A percentile compares a stretch with the other conserved stretches of the same genome.
These are phyloP conservation scores for Anodontia alba DNA, from an alignment of 2,888 invertebrate genomes.

Conservation along the genomic window DNA sequence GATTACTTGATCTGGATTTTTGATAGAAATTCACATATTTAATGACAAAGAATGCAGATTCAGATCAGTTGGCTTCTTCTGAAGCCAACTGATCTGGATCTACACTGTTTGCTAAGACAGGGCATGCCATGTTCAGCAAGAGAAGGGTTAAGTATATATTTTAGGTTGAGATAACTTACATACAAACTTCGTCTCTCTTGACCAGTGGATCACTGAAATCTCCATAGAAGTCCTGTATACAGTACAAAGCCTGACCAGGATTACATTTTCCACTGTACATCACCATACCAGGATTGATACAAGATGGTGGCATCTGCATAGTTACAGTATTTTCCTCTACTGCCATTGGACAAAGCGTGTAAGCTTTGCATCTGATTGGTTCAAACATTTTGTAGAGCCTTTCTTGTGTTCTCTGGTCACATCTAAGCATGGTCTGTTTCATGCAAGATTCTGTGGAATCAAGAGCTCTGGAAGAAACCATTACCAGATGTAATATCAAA, in stretches of 20 bases:
- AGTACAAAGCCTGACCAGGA: conserved; percentile 15
- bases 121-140: too few relatives aligned
- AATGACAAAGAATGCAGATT: too few relatives aligned
- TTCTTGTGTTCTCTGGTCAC: conserved; percentile 27
- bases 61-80: too few relatives aligned
- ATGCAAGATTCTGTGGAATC: conserved; percentile 26
- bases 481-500: too few relatives aligned
- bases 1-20: too few relatives aligned
- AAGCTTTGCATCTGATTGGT: conserved; percentile 43
- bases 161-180: too few relatives aligned
- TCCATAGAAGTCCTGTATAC: conserved; percentile 21
- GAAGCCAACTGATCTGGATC: too few relatives aligned
- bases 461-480: neutral
- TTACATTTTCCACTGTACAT: neutral
- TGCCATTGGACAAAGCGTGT: conserved; percentile 37
- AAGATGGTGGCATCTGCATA: conserved; percentile 1
- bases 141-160: too few relatives aligned
- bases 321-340: conserved; percentile 13
- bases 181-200: neutral
- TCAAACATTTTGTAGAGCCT: conserved; percentile 22
- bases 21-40: too few relatives aligned
- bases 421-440: conserved; percentile 31
- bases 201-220: neutral
- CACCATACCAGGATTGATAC: conserved; percentile 18
- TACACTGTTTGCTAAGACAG: too few relatives aligned